Percentiles rank a stretch among this genome's conserved stretches.
phyloP scores from a whole-genome alignment of 2,113 vertebrate species.

The Mus musculus region DNA sequence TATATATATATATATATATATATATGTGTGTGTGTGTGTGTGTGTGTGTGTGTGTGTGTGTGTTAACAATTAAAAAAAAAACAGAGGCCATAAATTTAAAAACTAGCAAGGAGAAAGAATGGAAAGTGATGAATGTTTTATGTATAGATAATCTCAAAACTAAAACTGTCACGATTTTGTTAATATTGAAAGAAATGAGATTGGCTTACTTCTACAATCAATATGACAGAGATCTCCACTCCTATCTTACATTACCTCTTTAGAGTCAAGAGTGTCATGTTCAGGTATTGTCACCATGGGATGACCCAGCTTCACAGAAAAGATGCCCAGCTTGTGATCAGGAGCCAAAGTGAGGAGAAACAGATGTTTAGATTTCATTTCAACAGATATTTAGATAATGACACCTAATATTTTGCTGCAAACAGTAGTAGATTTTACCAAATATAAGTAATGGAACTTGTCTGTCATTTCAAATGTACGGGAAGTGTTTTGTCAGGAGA shows the following conservation, averaged over 20 bases:
- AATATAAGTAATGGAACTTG: background rate
- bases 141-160: background rate
- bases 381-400: conserved; percentile 25
- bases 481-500: background rate
- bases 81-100: background rate
- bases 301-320: conserved; percentile 83
- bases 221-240: background rate
- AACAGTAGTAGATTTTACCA: conserved; percentile 7
- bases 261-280: conserved; percentile 85
- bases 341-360: conserved; percentile 64
- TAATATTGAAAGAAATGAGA: background rate
- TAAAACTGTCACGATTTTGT: background rate
- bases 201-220: conserved; percentile 1
- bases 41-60: no score
- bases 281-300: conserved; percentile 89
- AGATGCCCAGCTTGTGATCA: conserved; percentile 64
- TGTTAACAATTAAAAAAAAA: background rate
- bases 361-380: conserved; percentile 74
- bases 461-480: background rate
- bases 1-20: no score
- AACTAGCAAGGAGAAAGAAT: background rate
- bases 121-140: background rate
- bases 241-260: conserved; percentile 84
- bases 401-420: background rate
- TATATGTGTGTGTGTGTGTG: no score